Evolutionary conservation across 2,888 invertebrate genomes (phyloP).

Genomic region (Yponomeuta plumbellus): DNA sequence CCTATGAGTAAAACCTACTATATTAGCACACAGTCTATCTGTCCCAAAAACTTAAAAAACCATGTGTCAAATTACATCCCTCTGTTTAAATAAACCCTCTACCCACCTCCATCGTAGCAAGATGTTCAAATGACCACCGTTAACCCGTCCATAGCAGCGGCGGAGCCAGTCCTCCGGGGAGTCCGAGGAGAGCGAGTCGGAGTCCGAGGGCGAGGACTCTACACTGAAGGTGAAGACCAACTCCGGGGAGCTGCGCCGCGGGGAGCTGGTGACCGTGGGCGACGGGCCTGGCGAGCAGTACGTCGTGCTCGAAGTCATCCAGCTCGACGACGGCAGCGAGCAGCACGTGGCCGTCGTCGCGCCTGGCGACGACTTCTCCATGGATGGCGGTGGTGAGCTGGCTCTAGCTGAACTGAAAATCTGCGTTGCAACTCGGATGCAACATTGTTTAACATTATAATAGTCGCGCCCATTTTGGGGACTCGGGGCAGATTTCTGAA

Average conservation of each 20-base stretch:
- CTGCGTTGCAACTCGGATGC: no score
- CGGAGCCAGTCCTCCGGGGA: slow-evolving; percentile 30
- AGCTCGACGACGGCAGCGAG: slow-evolving; percentile 82
- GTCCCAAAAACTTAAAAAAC: no score
- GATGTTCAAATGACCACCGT: no score
- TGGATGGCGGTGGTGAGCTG: slow-evolving; percentile 28
- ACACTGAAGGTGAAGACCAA: slow-evolving; percentile 42
- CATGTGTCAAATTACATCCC: no score
- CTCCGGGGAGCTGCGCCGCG: slow-evolving; percentile 43
- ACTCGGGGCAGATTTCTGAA: no score
- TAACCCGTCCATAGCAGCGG: neutral
- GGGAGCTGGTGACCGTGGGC: slow-evolving; percentile 51
- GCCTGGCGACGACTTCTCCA: slow-evolving; percentile 50
- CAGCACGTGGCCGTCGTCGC: slow-evolving; percentile 75
- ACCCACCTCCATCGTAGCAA: no score
- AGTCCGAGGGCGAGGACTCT: slow-evolving; percentile 37
- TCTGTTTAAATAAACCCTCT: no score
- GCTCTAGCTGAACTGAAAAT: no score
- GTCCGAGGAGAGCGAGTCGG: slow-evolving; percentile 37
- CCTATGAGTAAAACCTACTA: no score
- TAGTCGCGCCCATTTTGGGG: no score
- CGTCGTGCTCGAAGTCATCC: slow-evolving; percentile 93
- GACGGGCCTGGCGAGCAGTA: slow-evolving; percentile 83
- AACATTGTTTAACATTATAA: no score
- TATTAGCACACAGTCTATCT: no score